Conservation (phyloP, 1,140 invertebrate genomes). For the Drosophila asahinai region DNA sequence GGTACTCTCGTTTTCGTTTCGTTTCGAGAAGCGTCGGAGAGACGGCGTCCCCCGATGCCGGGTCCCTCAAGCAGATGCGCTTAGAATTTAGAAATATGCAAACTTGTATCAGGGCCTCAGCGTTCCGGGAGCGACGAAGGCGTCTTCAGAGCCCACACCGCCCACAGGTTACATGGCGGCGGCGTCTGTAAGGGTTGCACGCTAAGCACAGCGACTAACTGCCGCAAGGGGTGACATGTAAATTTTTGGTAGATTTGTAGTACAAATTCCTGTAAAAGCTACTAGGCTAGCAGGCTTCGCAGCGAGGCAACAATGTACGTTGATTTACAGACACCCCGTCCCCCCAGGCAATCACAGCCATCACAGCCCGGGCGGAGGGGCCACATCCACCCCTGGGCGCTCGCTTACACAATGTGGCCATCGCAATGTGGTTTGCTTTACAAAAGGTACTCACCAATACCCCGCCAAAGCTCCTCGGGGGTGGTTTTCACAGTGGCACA, state of each 20-base stretch:
- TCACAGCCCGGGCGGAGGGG: background rate
- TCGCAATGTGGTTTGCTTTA: slow-evolving; percentile 8
- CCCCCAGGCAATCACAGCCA: background rate
- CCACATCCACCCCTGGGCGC: slow-evolving; percentile 1
- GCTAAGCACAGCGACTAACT: slow-evolving; percentile 40
- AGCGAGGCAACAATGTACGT: slow-evolving; percentile 55
- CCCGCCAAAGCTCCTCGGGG: slow-evolving; percentile 5
- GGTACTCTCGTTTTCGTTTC: slow-evolving; percentile 68
- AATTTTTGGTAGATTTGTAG: slow-evolving; percentile 72
- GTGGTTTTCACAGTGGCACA: slow-evolving; percentile 22
- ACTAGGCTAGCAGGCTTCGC: slow-evolving; percentile 69
- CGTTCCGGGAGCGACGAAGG: slow-evolving; percentile 37
- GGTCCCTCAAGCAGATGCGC: slow-evolving; percentile 71
- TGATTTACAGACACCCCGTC: slow-evolving; percentile 21
- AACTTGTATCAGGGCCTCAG: slow-evolving; percentile 79
- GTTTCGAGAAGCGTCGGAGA: slow-evolving; percentile 2
- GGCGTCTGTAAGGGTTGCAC: slow-evolving; percentile 65
- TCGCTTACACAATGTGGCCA: slow-evolving; percentile 31
- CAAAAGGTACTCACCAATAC: slow-evolving; percentile 45
- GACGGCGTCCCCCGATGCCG: slow-evolving; percentile 4
- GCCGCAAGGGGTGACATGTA: slow-evolving; percentile 63
- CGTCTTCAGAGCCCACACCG: slow-evolving; percentile 10
- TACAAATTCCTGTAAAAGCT: slow-evolving; percentile 83
- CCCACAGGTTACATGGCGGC: slow-evolving; percentile 24
- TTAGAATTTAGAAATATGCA: slow-evolving; percentile 84